Percentiles rank a stretch among this genome's conserved stretches.
Conservation (phyloP, 2,797 vertebrate genomes). For the Smutsia gigantea region DNA sequence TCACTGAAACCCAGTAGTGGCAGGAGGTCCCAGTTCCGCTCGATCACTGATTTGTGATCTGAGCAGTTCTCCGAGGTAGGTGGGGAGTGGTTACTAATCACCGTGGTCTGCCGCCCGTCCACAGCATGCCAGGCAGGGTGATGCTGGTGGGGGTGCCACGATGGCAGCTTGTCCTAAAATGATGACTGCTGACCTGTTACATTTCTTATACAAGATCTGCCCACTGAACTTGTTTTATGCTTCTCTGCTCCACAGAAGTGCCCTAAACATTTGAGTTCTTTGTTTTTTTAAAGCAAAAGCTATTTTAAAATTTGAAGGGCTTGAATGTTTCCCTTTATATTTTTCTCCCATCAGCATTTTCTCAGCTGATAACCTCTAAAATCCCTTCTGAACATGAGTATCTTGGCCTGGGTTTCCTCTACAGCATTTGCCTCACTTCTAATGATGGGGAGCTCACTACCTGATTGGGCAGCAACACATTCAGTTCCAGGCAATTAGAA, state of each 20-base stretch:
- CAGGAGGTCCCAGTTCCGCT: neutral
- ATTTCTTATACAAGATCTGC: neutral
- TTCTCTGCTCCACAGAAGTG: neutral
- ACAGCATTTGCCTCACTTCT: neutral
- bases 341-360: conserved; percentile 36
- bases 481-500: neutral
- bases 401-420: neutral
- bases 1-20: neutral
- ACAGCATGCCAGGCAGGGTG: neutral
- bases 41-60: neutral
- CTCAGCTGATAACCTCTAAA: conserved; percentile 21
- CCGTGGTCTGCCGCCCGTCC: neutral
- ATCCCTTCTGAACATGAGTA: neutral
- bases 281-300: neutral
- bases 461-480: neutral
- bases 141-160: accelerated
- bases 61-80: neutral
- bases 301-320: conserved; percentile 44
- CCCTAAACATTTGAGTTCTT: neutral
- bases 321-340: neutral
- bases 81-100: neutral
- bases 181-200: neutral
- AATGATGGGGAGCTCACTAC: neutral
- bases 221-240: neutral
- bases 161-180: accelerated